Evolutionary conservation across 2,113 vertebrate species (phyloP), one percentile per base, ranked within the genome.

Genomic region (Triplophysa rosa): DNA sequence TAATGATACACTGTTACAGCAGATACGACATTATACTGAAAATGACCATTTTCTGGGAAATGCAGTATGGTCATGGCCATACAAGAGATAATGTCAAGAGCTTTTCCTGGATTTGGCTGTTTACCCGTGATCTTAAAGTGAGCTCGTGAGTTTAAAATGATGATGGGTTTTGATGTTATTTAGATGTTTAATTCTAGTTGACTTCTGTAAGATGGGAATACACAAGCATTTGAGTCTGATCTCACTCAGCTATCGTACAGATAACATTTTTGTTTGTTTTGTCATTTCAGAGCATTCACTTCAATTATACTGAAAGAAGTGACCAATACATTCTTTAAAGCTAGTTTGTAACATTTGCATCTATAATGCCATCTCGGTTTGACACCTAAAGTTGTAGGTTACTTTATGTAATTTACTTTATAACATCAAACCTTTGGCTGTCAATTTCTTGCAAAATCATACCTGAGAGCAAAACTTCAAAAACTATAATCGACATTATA

Each of bases 1-100:
- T 82, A 64, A 82, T 49, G 52, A 79, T 71, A 47, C 24, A 61
- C 77, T 76, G 56, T 78, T 72, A 75, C 56, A 81, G 80, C 72
- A 74, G 72, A 74, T 63, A 78, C 45, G 33, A 70, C 49, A 70
- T 77, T 82, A 78, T 80, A 24, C 49, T 24, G 13, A n/a, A 56
- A 77, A 54, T 65, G 26, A 54, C 17, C 6, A 10, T 47, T 74
- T 76, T 77, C 42, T 77, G 61, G 45, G 74, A 77, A 77, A 23
- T 65, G 74, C 45, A 65, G 62, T 65, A 65, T 65, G 74, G 42
- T 33, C 59, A 10, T 49, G 64, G 61, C 61, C 12, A 65, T 77
- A 77, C 12, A 66, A 19, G 45, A 66, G 45, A 54, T 65, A 65
- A 77, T 77, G 17, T 37, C 52, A 49, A 77, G 61, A 49, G 17